These are phyloP conservation scores for Lepidocyrtinus sp. DNA, from an alignment of 2,888 invertebrate genomes.

Conservation along the genomic window DNA sequence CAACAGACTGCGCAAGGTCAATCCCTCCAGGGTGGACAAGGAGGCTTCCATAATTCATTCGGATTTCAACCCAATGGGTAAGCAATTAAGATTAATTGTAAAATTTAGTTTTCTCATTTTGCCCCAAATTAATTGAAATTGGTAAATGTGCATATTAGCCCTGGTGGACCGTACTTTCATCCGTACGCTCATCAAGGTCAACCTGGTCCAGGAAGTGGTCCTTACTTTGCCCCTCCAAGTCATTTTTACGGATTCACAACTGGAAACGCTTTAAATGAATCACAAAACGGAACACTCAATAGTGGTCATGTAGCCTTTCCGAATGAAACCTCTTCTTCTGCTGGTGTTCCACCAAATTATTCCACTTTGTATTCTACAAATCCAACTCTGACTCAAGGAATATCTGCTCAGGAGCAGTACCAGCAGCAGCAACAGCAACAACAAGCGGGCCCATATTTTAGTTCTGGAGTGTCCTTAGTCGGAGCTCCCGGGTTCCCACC, in stretches of 20 bases:
- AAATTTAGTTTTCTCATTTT: slow-evolving; percentile 42
- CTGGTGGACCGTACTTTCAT: slow-evolving; percentile 31
- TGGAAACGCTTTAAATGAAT: slow-evolving; percentile 12
- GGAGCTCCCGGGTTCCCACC: slow-evolving; percentile 36
- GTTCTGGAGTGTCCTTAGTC: slow-evolving; percentile 32
- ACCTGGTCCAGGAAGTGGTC: slow-evolving; percentile 25
- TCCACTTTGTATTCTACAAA: slow-evolving; percentile 44
- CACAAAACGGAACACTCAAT: slow-evolving; percentile 17
- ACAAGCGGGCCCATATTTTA: slow-evolving; percentile 23
- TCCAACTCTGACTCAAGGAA: slow-evolving; percentile 5
- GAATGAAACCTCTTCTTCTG: slow-evolving; percentile 13
- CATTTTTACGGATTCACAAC: slow-evolving; percentile 42
- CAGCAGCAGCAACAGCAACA: slow-evolving; percentile 44
- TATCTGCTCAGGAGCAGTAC: neutral
- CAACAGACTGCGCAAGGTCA: slow-evolving; percentile 31
- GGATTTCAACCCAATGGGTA: slow-evolving; percentile 53
- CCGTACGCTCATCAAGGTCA: slow-evolving; percentile 15
- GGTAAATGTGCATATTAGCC: slow-evolving; percentile 33
- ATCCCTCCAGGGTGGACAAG: neutral
- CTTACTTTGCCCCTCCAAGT: slow-evolving; percentile 38
- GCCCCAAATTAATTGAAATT: slow-evolving; percentile 32
- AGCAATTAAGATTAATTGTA: neutral
- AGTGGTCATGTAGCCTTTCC: slow-evolving; percentile 39
- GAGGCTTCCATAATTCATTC: slow-evolving; percentile 53
- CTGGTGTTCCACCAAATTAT: slow-evolving; percentile 28